Conservation (phyloP, 2,113 vertebrate species). For the Eidolon helvum region DNA sequence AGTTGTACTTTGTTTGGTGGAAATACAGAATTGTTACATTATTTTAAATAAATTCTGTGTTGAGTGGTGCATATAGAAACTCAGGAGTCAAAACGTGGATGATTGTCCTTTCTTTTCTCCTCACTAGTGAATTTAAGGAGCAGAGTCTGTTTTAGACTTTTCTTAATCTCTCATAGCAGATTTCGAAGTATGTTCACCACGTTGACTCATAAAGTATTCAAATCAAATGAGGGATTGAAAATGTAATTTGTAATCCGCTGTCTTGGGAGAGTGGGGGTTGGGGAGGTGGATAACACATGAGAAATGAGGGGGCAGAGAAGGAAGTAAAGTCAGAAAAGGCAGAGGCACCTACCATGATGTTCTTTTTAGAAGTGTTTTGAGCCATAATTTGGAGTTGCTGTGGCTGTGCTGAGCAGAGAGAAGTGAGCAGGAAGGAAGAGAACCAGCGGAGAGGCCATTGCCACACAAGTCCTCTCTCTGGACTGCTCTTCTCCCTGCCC, state of each 20-base stretch:
- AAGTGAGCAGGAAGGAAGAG: background rate
- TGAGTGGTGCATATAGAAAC: background rate
- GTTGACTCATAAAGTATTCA: background rate
- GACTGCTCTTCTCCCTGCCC: fast-evolving
- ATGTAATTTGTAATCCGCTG: background rate
- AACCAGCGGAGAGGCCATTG: no score
- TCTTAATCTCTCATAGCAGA: background rate
- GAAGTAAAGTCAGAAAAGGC: background rate
- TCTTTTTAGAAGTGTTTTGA: background rate
- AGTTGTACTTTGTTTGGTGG: background rate
- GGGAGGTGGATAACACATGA: background rate
- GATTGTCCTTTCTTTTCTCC: background rate
- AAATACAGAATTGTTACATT: background rate
- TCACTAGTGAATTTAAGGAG: background rate
- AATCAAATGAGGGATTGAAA: background rate
- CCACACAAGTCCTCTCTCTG: background rate
- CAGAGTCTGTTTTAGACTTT: background rate
- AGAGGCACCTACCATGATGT: background rate
- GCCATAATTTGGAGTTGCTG: background rate
- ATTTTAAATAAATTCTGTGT: background rate
- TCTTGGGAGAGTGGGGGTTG: background rate
- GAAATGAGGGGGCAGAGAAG: background rate
- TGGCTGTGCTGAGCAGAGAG: background rate
- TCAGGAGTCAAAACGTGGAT: background rate
- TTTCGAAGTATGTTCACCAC: background rate